Conservation (phyloP, 2,797 vertebrate species). For the Avahi laniger region DNA sequence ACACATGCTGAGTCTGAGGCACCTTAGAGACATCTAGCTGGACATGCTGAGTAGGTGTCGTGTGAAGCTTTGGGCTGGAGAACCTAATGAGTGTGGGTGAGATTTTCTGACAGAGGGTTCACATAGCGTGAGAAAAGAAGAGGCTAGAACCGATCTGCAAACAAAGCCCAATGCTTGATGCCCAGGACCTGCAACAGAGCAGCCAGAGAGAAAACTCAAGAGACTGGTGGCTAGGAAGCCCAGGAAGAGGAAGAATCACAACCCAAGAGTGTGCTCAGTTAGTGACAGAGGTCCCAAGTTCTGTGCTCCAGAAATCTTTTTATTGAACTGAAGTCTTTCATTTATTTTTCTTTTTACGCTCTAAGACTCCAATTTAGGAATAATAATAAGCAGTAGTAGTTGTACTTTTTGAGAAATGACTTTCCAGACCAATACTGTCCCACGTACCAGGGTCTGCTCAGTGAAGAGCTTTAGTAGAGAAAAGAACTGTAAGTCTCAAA, state of each 20-base stretch:
- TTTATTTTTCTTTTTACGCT: neutral
- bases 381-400: too few species aligned
- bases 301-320: neutral
- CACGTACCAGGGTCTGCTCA: neutral
- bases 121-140: neutral
- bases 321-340: neutral
- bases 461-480: neutral
- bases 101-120: neutral
- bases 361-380: neutral
- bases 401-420: neutral
- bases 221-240: neutral
- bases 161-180: neutral
- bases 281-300: neutral
- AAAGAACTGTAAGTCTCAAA: neutral
- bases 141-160: neutral
- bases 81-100: neutral
- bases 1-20: fast-evolving
- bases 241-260: neutral
- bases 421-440: neutral
- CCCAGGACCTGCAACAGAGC: neutral
- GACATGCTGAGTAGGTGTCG: neutral
- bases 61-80: neutral
- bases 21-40: neutral
- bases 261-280: neutral
- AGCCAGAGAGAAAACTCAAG: neutral